Evolutionary conservation across 2,113 vertebrate species (phyloP).

Genomic region (Seriola aureovittata): DNA sequence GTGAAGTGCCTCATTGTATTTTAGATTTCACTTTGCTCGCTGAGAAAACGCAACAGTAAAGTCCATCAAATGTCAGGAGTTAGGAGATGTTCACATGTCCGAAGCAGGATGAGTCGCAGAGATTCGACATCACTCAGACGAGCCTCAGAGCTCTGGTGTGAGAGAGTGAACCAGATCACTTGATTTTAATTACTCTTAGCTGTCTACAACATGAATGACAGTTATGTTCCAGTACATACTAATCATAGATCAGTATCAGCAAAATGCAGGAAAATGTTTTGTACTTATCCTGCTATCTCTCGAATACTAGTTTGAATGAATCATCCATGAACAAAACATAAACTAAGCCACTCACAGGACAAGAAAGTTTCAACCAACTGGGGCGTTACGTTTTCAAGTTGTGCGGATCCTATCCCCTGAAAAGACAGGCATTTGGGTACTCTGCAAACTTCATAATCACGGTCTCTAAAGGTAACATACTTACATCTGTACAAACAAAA

Average conservation of each 20-base stretch:
- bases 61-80: background rate
- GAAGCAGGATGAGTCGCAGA: background rate
- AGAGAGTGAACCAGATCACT: background rate
- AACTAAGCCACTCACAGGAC: background rate
- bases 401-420: background rate
- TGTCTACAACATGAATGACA: background rate
- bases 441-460: constrained; percentile 16
- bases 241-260: background rate
- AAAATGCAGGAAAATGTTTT: background rate
- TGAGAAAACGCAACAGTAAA: background rate
- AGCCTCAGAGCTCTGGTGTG: background rate
- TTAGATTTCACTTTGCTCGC: too few relatives aligned
- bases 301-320: background rate
- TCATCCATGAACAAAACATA: background rate
- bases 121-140: background rate
- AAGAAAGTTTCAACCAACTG: background rate
- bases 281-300: background rate
- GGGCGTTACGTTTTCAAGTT: background rate
- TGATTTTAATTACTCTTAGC: background rate
- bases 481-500: constrained; percentile 63
- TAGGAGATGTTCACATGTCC: background rate
- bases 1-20: background rate
- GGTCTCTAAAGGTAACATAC: constrained; percentile 36
- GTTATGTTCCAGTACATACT: background rate
- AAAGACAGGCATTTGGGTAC: background rate